Evolutionary conservation across 2,888 invertebrate species (phyloP).

Genomic region (Pseudococcus longispinus): DNA sequence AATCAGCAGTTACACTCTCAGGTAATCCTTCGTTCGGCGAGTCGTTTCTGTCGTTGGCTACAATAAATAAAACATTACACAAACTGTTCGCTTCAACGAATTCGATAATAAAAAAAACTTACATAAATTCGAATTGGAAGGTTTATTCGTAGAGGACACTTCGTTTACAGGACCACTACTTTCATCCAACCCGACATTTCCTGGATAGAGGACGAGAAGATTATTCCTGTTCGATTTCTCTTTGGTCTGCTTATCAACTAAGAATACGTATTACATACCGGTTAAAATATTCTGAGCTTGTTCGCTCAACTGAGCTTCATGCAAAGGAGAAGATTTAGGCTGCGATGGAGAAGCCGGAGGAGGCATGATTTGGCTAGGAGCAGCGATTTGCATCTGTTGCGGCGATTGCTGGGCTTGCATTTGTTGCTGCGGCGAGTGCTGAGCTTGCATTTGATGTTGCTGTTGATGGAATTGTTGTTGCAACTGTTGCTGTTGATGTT

Average conservation of each 20-base stretch:
- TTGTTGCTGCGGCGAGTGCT: conserved; percentile 60
- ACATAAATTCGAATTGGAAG: background rate
- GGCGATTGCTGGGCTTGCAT: conserved; percentile 59
- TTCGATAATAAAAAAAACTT: background rate
- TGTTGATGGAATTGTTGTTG: conserved; percentile 63
- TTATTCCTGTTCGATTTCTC: no score
- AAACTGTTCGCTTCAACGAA: background rate
- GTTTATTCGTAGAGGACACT: background rate
- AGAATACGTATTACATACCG: background rate
- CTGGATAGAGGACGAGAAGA: background rate
- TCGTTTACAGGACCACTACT: background rate
- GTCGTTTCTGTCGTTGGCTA: conserved; percentile 50
- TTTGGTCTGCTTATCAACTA: background rate
- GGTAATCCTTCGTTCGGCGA: conserved; percentile 64
- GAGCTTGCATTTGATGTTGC: conserved; percentile 61
- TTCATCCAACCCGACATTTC: background rate
- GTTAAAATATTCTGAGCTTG: conserved; percentile 51
- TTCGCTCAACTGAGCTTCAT: conserved; percentile 32
- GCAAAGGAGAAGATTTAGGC: conserved; percentile 23
- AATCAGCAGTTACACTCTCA: conserved; percentile 73
- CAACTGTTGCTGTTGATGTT: conserved; percentile 51
- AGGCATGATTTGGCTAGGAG: background rate
- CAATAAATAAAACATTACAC: conserved; percentile 5
- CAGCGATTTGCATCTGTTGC: background rate
- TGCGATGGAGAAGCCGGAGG: background rate